Percentiles rank a stretch among this genome's conserved stretches.
Evolutionary conservation across 2,797 vertebrate species (phyloP).

Genomic region (Sternotherus odoratus): DNA sequence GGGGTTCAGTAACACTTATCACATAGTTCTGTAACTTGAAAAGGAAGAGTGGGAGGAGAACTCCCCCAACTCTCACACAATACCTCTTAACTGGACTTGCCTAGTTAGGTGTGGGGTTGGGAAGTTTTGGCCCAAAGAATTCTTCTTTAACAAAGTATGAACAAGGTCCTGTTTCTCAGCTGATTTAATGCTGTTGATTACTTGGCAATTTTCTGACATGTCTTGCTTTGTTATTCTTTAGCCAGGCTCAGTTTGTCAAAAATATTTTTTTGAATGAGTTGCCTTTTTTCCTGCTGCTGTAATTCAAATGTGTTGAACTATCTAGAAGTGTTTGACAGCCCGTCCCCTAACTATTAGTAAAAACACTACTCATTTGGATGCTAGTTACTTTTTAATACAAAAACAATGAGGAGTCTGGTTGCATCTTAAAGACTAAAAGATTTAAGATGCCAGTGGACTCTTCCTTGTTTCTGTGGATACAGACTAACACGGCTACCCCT

Average conservation of each 20-base stretch:
- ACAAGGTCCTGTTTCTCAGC: background rate
- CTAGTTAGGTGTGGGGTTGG: background rate
- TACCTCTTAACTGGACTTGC: background rate
- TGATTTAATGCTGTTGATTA: background rate
- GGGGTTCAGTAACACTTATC: background rate
- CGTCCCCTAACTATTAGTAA: background rate
- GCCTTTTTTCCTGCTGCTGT: background rate
- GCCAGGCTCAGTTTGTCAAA: background rate
- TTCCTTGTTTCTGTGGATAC: too few relatives aligned
- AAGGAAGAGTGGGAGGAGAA: background rate
- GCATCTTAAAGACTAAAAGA: too few relatives aligned
- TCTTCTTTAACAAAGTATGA: background rate
- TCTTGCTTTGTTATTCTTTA: background rate
- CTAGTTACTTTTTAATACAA: background rate
- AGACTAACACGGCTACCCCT: too few relatives aligned
- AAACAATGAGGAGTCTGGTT: too few relatives aligned
- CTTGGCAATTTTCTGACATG: background rate
- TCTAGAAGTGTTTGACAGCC: background rate
- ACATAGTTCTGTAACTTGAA: background rate
- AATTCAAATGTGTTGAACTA: background rate
- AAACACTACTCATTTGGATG: background rate
- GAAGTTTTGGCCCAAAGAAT: constrained; percentile 4
- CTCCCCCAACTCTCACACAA: background rate
- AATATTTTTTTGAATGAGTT: background rate
- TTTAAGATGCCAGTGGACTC: too few relatives aligned